Percentiles rank a stretch among this genome's conserved stretches.
phyloP scores from a whole-genome alignment of 1,140 invertebrate species.

The Dreissena polymorpha region DNA sequence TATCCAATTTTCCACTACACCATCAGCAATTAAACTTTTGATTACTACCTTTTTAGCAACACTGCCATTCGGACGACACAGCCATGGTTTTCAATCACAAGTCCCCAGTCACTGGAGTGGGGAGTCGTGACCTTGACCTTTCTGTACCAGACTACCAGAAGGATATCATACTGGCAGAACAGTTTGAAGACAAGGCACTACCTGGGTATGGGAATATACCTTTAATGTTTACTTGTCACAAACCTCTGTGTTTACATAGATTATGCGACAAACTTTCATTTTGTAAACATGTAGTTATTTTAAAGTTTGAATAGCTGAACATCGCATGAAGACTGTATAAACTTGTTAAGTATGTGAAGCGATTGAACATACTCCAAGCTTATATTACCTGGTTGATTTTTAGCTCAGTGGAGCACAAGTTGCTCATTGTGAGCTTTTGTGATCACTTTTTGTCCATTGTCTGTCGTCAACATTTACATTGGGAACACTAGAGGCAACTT shows the following conservation, averaged over 20 bases:
- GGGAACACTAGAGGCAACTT: too few species aligned
- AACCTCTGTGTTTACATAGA: background rate
- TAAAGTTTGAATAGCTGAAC: background rate
- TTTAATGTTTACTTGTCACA: background rate
- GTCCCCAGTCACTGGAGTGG: constrained; percentile 65
- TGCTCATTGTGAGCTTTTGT: too few species aligned
- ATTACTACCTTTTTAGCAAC: constrained; percentile 65
- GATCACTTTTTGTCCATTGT: too few species aligned
- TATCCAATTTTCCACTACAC: too few species aligned
- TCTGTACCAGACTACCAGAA: constrained; percentile 47
- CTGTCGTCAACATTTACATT: too few species aligned
- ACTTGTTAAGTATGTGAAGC: too few species aligned
- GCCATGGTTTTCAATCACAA: constrained; percentile 74
- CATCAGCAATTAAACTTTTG: too few species aligned
- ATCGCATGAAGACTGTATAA: too few species aligned
- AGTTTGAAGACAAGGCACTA: constrained; percentile 70
- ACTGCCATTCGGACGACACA: constrained; percentile 77
- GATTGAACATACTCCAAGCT: too few species aligned
- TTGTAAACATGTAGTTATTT: background rate
- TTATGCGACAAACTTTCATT: background rate
- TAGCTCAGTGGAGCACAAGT: too few species aligned
- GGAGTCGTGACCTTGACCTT: constrained; percentile 76
- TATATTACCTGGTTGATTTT: too few species aligned
- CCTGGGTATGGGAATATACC: constrained; percentile 61
- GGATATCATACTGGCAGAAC: constrained; percentile 73